Evolutionary conservation across 37 sponge, comb jelly and placozoan genomes (phyloP).

Genomic region (Theonella swinhoei): DNA sequence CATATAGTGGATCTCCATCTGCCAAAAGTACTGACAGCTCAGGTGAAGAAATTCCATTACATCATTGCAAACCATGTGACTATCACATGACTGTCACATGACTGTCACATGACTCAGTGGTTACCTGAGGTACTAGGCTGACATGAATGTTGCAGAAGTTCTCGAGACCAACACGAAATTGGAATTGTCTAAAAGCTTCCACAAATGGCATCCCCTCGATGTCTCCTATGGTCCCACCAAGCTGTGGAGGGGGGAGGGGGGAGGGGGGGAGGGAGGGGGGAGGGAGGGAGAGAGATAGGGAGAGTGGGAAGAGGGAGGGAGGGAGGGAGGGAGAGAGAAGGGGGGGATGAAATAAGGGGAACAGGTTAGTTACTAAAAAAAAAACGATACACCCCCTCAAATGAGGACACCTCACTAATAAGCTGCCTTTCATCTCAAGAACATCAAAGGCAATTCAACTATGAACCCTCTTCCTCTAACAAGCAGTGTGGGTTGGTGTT

Average conservation of each 20-base stretch:
- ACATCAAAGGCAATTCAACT: too few relatives aligned
- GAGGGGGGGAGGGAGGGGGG: too few relatives aligned
- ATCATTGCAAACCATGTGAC: slow-evolving; percentile 28
- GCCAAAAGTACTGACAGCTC: neutral
- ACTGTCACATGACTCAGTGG: neutral
- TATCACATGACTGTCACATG: neutral
- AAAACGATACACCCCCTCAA: too few relatives aligned
- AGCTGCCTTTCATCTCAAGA: too few relatives aligned
- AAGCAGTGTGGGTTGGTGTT: too few relatives aligned
- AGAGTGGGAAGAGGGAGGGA: too few relatives aligned
- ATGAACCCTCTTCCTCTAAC: too few relatives aligned
- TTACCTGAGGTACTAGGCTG: slow-evolving; percentile 92
- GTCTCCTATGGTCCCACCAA: slow-evolving; percentile 98
- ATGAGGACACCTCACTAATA: too few relatives aligned
- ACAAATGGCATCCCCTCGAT: slow-evolving; percentile 98
- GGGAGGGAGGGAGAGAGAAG: too few relatives aligned
- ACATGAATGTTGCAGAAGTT: slow-evolving; percentile 93
- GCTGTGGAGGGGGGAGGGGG: slow-evolving; percentile 42
- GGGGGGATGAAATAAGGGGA: too few relatives aligned
- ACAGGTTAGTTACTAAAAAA: too few relatives aligned
- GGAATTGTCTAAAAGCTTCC: slow-evolving; percentile 97
- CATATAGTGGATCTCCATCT: neutral
- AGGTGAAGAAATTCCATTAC: slow-evolving; percentile 38
- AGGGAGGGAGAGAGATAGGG: too few relatives aligned
- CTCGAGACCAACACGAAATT: slow-evolving; percentile 75